Conservation (phyloP, 2,113 vertebrate species). For the Myrmecophaga tridactyla region DNA sequence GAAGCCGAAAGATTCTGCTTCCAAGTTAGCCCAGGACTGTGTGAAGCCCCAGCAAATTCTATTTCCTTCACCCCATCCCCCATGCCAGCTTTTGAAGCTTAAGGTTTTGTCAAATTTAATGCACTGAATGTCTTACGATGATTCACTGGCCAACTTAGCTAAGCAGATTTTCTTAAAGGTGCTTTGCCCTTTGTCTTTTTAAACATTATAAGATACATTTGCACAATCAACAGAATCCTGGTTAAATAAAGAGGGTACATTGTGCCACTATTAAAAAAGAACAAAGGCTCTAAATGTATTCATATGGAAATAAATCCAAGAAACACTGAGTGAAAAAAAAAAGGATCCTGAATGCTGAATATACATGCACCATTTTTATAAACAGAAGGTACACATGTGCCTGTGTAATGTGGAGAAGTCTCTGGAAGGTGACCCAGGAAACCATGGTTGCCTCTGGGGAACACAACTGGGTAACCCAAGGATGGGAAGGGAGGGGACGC, state of each 20-base stretch:
- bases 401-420: not conserved
- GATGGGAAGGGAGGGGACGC: not conserved
- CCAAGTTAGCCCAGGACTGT: not conserved
- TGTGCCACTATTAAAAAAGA: not conserved
- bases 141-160: not conserved
- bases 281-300: not conserved
- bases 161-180: slow-evolving; percentile 20
- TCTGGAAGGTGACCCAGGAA: not conserved
- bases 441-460: not conserved
- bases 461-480: not conserved
- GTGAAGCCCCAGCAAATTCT: not conserved
- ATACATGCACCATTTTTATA: not conserved
- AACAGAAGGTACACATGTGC: not conserved
- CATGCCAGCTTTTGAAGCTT: not conserved
- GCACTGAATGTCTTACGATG: not conserved
- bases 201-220: slow-evolving; percentile 21
- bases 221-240: not conserved
- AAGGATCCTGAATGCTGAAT: not conserved
- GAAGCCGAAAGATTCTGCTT: not conserved
- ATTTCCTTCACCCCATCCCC: not conserved
- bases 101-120: not conserved
- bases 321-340: not conserved
- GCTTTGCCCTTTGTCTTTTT: slow-evolving; percentile 19
- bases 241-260: not conserved
- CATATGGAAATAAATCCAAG: not conserved